These are phyloP conservation scores for Haliclystus octoradiatus DNA, from an alignment of 30 jellyfish, hydroid and myxozoan species.

Conservation along the genomic window DNA sequence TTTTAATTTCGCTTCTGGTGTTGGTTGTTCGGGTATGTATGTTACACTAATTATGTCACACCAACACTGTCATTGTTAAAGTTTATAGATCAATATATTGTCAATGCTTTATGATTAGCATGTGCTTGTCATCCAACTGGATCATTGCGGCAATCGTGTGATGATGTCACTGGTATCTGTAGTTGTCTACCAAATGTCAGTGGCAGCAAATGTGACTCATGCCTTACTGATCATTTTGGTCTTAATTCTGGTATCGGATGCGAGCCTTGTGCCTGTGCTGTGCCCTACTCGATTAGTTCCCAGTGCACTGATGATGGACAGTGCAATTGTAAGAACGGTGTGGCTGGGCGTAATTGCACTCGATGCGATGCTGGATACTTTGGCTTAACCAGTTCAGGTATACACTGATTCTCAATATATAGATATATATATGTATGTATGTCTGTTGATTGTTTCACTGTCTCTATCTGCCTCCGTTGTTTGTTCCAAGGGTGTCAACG, in stretches of 20 bases:
- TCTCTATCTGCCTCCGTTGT: background rate
- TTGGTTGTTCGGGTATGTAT: conserved; percentile 79
- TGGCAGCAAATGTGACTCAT: conserved; percentile 70
- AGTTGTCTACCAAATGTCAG: conserved; percentile 61
- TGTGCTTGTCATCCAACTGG: conserved; percentile 78
- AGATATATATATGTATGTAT: background rate
- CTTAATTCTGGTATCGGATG: conserved; percentile 72
- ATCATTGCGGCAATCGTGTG: conserved; percentile 46
- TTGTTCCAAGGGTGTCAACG: conserved; percentile 48
- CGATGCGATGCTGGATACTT: conserved; percentile 63
- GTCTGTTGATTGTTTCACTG: too few species aligned
- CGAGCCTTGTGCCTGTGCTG: conserved; percentile 54
- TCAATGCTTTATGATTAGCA: too few species aligned
- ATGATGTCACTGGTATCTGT: conserved; percentile 65
- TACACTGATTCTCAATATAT: background rate
- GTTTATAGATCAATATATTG: background rate
- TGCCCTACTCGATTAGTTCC: conserved; percentile 48
- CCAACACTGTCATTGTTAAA: background rate
- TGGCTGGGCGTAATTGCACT: conserved; percentile 79
- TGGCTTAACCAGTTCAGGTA: conserved; percentile 54
- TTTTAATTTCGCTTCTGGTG: conserved; percentile 81
- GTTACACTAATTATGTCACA: too few species aligned
- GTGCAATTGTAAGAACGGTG: conserved; percentile 74
- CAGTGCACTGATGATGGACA: conserved; percentile 79
- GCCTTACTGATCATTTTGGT: conserved; percentile 58